Percentiles rank a stretch among this genome's conserved stretches.
phyloP scores from a whole-genome alignment of 1,140 invertebrate species.

The Drosophila equinoxialis region DNA sequence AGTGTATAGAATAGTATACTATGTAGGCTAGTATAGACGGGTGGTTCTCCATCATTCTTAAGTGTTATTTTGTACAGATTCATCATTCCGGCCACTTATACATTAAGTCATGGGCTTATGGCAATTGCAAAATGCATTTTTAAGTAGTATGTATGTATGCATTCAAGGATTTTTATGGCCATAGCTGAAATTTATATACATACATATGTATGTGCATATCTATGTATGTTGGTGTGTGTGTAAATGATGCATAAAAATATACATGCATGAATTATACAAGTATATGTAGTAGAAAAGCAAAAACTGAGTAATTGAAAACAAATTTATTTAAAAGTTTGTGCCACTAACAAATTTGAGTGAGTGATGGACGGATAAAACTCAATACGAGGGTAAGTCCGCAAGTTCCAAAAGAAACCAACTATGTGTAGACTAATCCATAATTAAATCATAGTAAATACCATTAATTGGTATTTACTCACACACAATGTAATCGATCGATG shows the following conservation, averaged over 20 bases:
- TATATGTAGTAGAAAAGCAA: neutral
- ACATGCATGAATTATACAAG: conserved; percentile 18
- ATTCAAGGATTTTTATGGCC: conserved; percentile 2
- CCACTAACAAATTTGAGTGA: conserved; percentile 4
- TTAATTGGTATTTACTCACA: too few species aligned
- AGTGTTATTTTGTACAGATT: conserved; percentile 21
- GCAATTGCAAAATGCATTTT: conserved; percentile 18
- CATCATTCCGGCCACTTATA: conserved; percentile 18
- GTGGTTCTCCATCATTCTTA: neutral
- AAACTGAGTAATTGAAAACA: conserved; percentile 14
- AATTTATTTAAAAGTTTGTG: conserved; percentile 12
- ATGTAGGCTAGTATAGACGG: neutral
- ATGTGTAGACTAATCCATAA: too few species aligned
- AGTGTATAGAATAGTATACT: neutral
- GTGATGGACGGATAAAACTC: neutral
- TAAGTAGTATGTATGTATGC: neutral
- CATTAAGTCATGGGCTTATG: conserved; percentile 12
- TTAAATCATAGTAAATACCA: too few species aligned
- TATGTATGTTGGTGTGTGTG: neutral
- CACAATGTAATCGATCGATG: neutral
- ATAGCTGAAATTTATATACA: too few species aligned
- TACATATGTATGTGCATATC: neutral
- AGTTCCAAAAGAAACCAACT: neutral
- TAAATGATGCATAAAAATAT: conserved; percentile 6
- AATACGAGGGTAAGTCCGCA: neutral